phyloP scores from a whole-genome alignment of 2,888 invertebrate genomes.

The Hypena proboscidalis region DNA sequence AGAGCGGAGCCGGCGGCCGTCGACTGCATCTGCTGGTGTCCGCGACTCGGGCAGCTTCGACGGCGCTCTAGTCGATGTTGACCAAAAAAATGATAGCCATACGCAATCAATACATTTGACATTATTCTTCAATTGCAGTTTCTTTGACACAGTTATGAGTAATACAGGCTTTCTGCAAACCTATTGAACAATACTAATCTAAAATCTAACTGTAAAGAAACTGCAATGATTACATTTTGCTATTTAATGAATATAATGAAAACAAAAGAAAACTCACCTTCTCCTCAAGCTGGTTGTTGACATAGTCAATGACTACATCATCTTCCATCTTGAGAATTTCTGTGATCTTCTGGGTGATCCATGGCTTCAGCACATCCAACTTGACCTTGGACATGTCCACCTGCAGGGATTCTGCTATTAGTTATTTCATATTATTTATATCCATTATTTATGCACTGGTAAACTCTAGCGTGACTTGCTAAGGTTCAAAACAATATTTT shows the following conservation, averaged over 20 bases:
- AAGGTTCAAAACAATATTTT: too few species aligned
- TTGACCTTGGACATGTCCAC: conserved; percentile 99
- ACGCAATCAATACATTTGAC: conserved; percentile 84
- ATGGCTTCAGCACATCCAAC: conserved; percentile 98
- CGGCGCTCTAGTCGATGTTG: conserved; percentile 82
- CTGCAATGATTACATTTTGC: conserved; percentile 82
- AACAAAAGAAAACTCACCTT: conserved; percentile 87
- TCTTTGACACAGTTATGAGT: conserved; percentile 56
- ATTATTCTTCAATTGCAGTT: conserved; percentile 80
- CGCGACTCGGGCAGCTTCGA: conserved; percentile 67
- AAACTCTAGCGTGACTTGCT: too few species aligned
- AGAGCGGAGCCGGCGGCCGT: conserved; percentile 74
- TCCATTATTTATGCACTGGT: too few species aligned
- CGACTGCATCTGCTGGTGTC: conserved; percentile 70
- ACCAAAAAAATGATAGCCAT: conserved; percentile 85
- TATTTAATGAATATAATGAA: conserved; percentile 52
- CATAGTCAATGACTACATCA: conserved; percentile 99
- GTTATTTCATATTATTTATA: background rate
- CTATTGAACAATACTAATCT: conserved; percentile 29
- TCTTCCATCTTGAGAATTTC: conserved; percentile 99
- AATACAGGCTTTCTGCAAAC: conserved; percentile 25
- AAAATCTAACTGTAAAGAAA: conserved; percentile 64
- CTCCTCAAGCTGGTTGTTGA: conserved; percentile 98
- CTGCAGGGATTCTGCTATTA: conserved; percentile 56
- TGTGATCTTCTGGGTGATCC: conserved; percentile 99